phyloP scores from a whole-genome alignment of 2,888 invertebrate species.

The Heliconius ethilla region DNA sequence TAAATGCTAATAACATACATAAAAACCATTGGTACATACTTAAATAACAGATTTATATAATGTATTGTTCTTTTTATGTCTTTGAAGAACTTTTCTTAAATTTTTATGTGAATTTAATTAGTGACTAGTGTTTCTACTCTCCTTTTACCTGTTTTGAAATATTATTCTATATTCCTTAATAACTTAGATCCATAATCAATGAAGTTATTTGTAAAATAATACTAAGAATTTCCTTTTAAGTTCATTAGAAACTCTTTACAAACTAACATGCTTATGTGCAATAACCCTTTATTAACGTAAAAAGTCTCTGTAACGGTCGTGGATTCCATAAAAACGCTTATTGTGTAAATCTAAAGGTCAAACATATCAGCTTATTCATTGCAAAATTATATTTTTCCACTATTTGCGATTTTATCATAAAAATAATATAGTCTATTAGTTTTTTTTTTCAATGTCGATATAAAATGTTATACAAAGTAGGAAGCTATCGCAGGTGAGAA shows the following conservation, averaged over 20 bases:
- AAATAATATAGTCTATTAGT: not conserved
- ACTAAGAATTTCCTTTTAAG: not conserved
- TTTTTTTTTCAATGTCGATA: not conserved
- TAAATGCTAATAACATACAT: conserved; percentile 76
- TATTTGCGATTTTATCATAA: conserved; percentile 8
- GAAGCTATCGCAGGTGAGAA: not conserved
- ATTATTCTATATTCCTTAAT: not conserved
- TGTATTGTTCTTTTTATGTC: conserved; percentile 5
- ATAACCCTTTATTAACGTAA: not conserved
- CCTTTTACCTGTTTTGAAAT: not conserved
- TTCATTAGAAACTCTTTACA: not conserved
- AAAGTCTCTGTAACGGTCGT: conserved; percentile 13
- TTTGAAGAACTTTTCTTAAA: not conserved
- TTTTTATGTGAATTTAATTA: not conserved
- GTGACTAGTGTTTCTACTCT: too few species aligned
- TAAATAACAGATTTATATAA: conserved; percentile 26
- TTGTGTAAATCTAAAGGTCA: conserved; percentile 39
- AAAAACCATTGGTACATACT: conserved; percentile 35
- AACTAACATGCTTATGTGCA: not conserved
- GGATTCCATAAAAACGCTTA: conserved; percentile 17
- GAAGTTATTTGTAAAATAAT: not conserved
- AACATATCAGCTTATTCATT: conserved; percentile 17
- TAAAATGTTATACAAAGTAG: not conserved
- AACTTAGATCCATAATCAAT: not conserved
- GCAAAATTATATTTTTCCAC: conserved; percentile 16